These are phyloP conservation scores for Ischnus inquisitorius DNA, from an alignment of 2,888 invertebrate genomes.

Conservation along the genomic window DNA sequence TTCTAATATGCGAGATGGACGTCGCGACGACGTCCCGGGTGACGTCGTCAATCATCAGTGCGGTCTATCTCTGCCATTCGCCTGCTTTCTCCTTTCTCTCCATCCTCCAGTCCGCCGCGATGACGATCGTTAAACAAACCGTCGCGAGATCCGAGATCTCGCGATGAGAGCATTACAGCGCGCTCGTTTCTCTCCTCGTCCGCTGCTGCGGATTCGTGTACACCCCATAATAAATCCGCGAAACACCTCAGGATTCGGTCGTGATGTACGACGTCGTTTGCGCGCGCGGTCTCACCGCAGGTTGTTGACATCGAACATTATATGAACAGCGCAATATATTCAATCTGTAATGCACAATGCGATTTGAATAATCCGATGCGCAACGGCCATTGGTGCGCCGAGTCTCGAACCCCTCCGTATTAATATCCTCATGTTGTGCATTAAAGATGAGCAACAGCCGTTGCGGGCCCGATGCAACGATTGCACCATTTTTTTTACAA, in stretches of 20 bases:
- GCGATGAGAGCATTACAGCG: not conserved
- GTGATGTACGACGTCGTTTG: slow-evolving; percentile 1
- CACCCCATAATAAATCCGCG: not conserved
- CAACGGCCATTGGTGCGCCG: slow-evolving; percentile 17
- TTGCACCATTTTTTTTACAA: slow-evolving; percentile 16
- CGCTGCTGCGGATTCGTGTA: not conserved
- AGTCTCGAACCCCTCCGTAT: not conserved
- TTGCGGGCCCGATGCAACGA: slow-evolving; percentile 2
- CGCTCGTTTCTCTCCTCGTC: not conserved
- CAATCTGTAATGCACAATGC: slow-evolving; percentile 14
- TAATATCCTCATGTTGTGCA: not conserved
- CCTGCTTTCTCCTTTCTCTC: slow-evolving; percentile 7
- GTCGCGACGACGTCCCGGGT: slow-evolving; percentile 58
- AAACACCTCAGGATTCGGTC: not conserved
- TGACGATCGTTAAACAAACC: slow-evolving; percentile 24
- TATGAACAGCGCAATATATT: slow-evolving; percentile 29
- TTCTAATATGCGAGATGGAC: slow-evolving; percentile 57
- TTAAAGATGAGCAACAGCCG: slow-evolving; percentile 21
- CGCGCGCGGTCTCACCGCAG: not conserved
- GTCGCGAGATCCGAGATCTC: slow-evolving; percentile 15
- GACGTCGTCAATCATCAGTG: slow-evolving; percentile 65
- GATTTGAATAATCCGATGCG: slow-evolving; percentile 53
- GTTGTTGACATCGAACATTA: slow-evolving; percentile 10
- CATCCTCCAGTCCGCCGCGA: not conserved
- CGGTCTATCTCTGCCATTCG: slow-evolving; percentile 65